These are phyloP conservation scores for Xiphias gladius DNA, from an alignment of 2,113 vertebrate species.

Conservation along the genomic window DNA sequence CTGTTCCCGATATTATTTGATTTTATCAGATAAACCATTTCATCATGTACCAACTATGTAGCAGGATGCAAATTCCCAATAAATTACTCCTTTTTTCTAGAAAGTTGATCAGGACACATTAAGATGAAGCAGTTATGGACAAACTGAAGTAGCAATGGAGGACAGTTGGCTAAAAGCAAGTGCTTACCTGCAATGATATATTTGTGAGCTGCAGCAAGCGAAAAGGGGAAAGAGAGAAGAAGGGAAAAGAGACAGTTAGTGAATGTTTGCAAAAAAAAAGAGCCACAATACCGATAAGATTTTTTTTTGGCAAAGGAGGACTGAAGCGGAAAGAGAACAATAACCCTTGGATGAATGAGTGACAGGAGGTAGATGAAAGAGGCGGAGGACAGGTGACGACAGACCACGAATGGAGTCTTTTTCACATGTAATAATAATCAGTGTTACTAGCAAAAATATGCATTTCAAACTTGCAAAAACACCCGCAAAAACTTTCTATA, in stretches of 20 bases:
- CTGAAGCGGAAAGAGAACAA: neutral
- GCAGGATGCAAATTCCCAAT: neutral
- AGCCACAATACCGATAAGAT: neutral
- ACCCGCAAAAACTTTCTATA: neutral
- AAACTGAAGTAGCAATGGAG: neutral
- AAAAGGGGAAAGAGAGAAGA: constrained; percentile 23
- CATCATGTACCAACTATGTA: neutral
- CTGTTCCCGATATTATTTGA: constrained; percentile 35
- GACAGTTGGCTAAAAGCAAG: constrained; percentile 40
- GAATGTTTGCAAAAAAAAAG: constrained; percentile 15
- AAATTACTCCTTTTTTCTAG: neutral
- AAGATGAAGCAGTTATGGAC: constrained; percentile 2
- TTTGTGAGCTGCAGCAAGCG: constrained; percentile 90
- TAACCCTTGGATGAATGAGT: constrained; percentile 14
- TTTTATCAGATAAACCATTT: neutral
- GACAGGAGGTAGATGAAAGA: constrained; percentile 32
- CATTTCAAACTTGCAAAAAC: constrained; percentile 9
- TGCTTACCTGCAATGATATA: constrained; percentile 90
- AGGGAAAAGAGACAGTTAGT: constrained; percentile 61
- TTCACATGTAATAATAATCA: constrained; percentile 1
- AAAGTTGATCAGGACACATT: neutral
- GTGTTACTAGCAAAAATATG: neutral
- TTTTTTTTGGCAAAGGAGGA: neutral
- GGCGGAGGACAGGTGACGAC: neutral
- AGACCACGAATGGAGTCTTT: neutral